These are phyloP conservation scores for Heliopora coerulea DNA, from an alignment of 92 coral and sea anemone species.

Conservation along the genomic window DNA sequence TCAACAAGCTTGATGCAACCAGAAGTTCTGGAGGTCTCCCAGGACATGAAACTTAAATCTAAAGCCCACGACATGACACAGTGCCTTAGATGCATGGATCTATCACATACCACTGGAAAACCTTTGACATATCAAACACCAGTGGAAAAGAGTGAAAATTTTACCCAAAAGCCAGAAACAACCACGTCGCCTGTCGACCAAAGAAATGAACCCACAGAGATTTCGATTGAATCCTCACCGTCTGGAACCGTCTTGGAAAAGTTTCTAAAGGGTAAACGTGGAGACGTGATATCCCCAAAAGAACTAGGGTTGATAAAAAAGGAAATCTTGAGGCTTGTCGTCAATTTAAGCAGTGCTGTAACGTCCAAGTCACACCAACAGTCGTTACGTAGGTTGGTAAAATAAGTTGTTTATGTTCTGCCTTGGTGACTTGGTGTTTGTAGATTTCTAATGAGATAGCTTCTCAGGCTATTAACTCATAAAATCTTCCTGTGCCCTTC, in stretches of 20 bases:
- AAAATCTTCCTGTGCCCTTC: no score
- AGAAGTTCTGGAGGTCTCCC: slow-evolving; percentile 19
- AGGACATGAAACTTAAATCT: slow-evolving; percentile 36
- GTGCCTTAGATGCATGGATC: slow-evolving; percentile 85
- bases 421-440: no score
- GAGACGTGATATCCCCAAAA: slow-evolving; percentile 65
- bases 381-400: slow-evolving; percentile 70
- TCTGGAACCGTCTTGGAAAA: slow-evolving; percentile 31
- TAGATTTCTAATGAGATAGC: no score
- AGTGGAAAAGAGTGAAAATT: slow-evolving; percentile 37
- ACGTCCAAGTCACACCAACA: slow-evolving; percentile 89
- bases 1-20: slow-evolving; percentile 55
- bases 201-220: slow-evolving; percentile 7
- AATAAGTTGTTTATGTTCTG: no score
- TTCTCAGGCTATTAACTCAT: no score
- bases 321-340: slow-evolving; percentile 77
- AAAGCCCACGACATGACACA: slow-evolving; percentile 73
- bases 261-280: slow-evolving; percentile 32
- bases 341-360: slow-evolving; percentile 86
- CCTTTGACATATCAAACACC: slow-evolving; percentile 10
- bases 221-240: slow-evolving; percentile 22
- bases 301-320: slow-evolving; percentile 69
- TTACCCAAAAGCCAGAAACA: neutral
- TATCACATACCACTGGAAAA: slow-evolving; percentile 40
- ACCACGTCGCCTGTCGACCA: neutral